Evolutionary conservation across 2,888 invertebrate species (phyloP), one percentile per base, ranked within the genome.

Genomic region (Lasioglossum calceatum): DNA sequence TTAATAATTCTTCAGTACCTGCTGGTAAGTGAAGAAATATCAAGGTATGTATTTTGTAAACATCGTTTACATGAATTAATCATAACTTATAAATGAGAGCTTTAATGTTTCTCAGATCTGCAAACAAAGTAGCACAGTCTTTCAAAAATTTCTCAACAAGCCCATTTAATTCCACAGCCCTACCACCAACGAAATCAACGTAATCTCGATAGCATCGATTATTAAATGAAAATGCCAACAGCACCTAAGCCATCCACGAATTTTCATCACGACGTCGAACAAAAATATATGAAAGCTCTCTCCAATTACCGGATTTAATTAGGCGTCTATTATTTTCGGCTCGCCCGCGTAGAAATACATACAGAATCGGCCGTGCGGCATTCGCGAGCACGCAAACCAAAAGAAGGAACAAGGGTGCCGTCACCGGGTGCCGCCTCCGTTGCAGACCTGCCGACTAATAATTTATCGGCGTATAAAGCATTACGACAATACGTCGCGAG

Each of bases 391-490:
- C 23, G 16, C 36, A 23, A 39, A 39, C 19, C 5, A 3, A 23
- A 70, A 23, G 27, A 70, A 70, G n/a, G n/a, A 5, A n/a, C 14
- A n/a, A 44, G 71, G 23, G 5, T 44, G 14, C 81, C 75, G 77
- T 84, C 72, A n/a, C 19, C 23, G 36, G 44, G 42, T 67, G 42
- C 71, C 64, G 32, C 32, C 64, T 64, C 27, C 64, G 64, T 64
- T 32, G 32, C 32, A 32, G 64, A 77, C 67, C 72, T 75, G 36
- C 64, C 80, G 82, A 82, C 86, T 82, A 91, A 90, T 89, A 91
- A 91, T 89, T 86, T 89, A 91, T 89, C 83, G 73, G 12, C 8
- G 87, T 54, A 73, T 81, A 82, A 85, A 87, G 92, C 91, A 82
- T 88, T 86, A 87, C 82, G 75, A 74, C 78, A 83, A 90, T 89